Percentiles rank a stretch among this genome's conserved stretches.
These are phyloP conservation scores for Eutrigla gurnardus DNA, from an alignment of 2,797 vertebrate species.

Conservation along the genomic window DNA sequence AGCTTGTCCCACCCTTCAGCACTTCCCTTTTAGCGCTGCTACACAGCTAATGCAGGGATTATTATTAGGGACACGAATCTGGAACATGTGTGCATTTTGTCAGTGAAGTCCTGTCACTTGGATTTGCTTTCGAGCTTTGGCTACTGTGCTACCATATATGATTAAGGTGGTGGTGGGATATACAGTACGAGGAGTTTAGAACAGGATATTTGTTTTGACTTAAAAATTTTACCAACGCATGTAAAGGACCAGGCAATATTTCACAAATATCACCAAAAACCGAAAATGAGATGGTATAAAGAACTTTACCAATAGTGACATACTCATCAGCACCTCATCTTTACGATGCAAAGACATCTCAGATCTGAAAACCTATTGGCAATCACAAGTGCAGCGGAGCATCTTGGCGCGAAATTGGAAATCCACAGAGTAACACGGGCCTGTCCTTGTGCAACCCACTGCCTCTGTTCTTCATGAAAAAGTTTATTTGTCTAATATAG, in stretches of 20 bases:
- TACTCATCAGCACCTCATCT: constrained; percentile 27
- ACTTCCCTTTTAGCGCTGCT: constrained; percentile 70
- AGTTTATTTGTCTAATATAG: constrained; percentile 89
- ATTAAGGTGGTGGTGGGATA: neutral
- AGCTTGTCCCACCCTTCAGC: constrained; percentile 69
- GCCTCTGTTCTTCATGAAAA: constrained; percentile 77
- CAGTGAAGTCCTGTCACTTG: constrained; percentile 40
- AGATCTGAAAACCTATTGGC: constrained; percentile 62
- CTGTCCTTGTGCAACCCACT: constrained; percentile 55
- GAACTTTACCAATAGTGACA: constrained; percentile 4
- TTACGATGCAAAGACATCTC: constrained; percentile 43
- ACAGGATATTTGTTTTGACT: neutral
- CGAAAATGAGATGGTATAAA: constrained; percentile 2
- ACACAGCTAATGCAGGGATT: constrained; percentile 55
- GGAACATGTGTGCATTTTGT: constrained; percentile 47
- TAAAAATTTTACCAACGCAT: neutral
- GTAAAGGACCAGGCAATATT: neutral
- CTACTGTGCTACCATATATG: constrained; percentile 24
- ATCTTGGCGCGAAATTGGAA: constrained; percentile 70
- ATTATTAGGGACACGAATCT: constrained; percentile 57
- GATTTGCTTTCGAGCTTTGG: constrained; percentile 22
- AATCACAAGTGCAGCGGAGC: constrained; percentile 62
- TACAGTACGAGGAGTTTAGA: neutral
- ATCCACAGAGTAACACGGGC: constrained; percentile 51
- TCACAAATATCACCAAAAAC: constrained; percentile 15